A percentile compares a stretch with the other conserved stretches of the same genome.
Evolutionary conservation across 1,140 invertebrate genomes (phyloP).

Genomic region (Anadara kagoshimensis): DNA sequence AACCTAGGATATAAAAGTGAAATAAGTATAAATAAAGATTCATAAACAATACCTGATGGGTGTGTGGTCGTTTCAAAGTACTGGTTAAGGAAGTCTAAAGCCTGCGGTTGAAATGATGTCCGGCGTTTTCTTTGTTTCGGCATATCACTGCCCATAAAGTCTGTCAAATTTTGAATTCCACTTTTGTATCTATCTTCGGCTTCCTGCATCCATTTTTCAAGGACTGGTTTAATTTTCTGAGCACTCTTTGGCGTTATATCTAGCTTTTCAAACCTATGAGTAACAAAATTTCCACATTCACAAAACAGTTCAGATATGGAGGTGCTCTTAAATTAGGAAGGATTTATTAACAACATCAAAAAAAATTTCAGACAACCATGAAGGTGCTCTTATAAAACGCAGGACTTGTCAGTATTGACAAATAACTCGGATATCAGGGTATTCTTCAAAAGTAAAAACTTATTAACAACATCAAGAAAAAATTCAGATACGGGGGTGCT

Average conservation of each 20-base stretch:
- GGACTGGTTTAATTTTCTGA: slow-evolving; percentile 98
- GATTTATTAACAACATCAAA: no score
- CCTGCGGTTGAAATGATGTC: slow-evolving; percentile 97
- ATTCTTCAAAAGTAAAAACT: no score
- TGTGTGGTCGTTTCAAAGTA: slow-evolving; percentile 98
- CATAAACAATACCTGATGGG: slow-evolving; percentile 87
- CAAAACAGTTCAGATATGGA: background rate
- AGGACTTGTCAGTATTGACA: no score
- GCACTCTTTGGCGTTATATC: slow-evolving; percentile 99
- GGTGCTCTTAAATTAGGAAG: no score
- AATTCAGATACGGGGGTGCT: no score
- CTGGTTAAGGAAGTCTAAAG: slow-evolving; percentile 93
- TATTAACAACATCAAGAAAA: no score
- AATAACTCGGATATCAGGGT: no score
- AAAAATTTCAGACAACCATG: no score
- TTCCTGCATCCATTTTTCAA: slow-evolving; percentile 98
- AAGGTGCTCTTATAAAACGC: no score
- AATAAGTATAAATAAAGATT: background rate
- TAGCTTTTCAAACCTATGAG: slow-evolving; percentile 96
- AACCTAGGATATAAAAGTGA: slow-evolving; percentile 82
- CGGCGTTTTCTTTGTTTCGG: slow-evolving; percentile 96
- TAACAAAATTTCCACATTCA: slow-evolving; percentile 27
- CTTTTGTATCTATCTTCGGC: slow-evolving; percentile 79
- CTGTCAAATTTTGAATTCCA: slow-evolving; percentile 87
- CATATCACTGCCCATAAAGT: slow-evolving; percentile 96